These are phyloP conservation scores for Trididemnum nubilum DNA, from an alignment of 23 tunicate genomes.

Conservation along the genomic window DNA sequence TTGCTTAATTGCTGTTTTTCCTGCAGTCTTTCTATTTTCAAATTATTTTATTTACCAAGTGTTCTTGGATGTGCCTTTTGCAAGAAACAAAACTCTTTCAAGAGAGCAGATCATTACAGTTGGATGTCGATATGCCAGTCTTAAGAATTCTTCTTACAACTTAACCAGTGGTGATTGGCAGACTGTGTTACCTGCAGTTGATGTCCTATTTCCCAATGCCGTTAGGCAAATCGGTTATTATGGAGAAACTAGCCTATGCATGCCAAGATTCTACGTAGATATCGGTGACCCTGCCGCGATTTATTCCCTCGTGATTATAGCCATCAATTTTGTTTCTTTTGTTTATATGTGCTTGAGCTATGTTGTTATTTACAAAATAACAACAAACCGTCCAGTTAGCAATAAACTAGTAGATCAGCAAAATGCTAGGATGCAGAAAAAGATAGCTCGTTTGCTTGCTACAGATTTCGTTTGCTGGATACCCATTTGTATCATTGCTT, in stretches of 20 bases:
- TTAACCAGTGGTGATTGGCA: not conserved
- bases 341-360: slow-evolving; percentile 10
- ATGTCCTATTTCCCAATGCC: not conserved
- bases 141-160: not conserved
- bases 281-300: not conserved
- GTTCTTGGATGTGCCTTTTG: not conserved
- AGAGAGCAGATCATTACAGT: not conserved
- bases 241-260: slow-evolving; percentile 26
- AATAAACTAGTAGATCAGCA: not conserved
- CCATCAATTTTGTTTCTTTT: slow-evolving; percentile 17
- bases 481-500: slow-evolving; percentile 36
- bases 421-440: slow-evolving; percentile 16
- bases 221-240: not conserved
- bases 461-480: slow-evolving; percentile 47
- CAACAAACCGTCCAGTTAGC: not conserved
- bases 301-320: not conserved
- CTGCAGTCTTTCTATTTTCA: not conserved
- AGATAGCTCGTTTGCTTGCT: slow-evolving; percentile 7
- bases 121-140: not conserved
- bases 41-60: not conserved
- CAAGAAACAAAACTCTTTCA: not conserved
- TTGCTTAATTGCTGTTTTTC: not conserved
- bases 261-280: slow-evolving; percentile 19
- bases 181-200: not conserved
- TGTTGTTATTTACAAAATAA: not conserved